Base-by-base conservation (phyloP, 2,888 invertebrate genomes). In the Uropetala carovei region DNA sequence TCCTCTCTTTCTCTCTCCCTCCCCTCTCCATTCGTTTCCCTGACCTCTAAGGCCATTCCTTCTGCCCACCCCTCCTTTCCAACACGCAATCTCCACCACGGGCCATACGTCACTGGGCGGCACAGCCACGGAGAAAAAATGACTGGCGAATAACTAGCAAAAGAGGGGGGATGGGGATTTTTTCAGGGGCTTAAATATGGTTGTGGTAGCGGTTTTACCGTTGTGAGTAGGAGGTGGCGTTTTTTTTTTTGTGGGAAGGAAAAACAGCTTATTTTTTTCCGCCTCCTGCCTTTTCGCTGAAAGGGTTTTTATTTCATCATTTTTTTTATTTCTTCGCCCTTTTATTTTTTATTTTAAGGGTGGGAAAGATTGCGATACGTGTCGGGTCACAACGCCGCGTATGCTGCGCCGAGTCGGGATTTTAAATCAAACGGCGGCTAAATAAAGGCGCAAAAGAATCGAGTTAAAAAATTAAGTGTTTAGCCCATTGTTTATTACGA, bases 371-470 rank as follows among this genome's bases (percentile, higher is more conserved):
- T 75, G 22, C 68, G 68, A 68, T 68, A n/a, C 27, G 27, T 13
- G 75, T 11, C 5, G 27, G 75, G 75, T 14, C 27, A 60, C 60
- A 60, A 60, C 60, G 60, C 43, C 43, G 43, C 5, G 43, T 43
- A 43, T 5, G 60, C 18, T 18, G 9, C 75, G 75, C 22, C 27
- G 75, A 75, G 75, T 75, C 22, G 10, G 27, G 75, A 75, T 75
- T 75, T n/a, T 75, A 75, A 75, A 75, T 75, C 75, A 75, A 75
- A 27, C 27, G 75, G 75, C 75, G 75, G 75, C 13, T 75, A 27
- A 22, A 75, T 64, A 3, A 64, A 18, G 68, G 8, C 22, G 68
- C 68, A 22, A 43, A n/a, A n/a, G 68, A 68, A 68, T 68, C 75
- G 27, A 7, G 11, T 75, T 75, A 13, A 11, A 75, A 75, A 75